Percentiles rank a stretch among this genome's conserved stretches.
phyloP scores from a whole-genome alignment of 2,797 vertebrate genomes.

The Hypotaenidia philippensis region DNA sequence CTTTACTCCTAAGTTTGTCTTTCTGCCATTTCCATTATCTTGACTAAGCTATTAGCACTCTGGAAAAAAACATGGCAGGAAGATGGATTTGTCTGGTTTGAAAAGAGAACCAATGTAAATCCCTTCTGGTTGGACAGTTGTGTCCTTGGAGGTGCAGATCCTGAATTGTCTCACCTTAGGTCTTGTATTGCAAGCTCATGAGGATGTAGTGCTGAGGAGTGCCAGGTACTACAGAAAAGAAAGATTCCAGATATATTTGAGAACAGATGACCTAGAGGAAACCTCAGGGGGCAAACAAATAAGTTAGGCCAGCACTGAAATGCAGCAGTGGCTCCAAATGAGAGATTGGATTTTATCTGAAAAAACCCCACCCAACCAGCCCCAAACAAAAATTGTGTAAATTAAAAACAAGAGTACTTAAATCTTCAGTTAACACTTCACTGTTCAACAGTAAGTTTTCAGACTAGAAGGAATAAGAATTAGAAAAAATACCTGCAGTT shows the following conservation, averaged over 20 bases:
- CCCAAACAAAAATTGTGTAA: neutral
- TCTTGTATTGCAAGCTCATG: neutral
- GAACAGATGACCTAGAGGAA: neutral
- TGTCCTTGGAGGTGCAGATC: neutral
- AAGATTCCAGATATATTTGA: neutral
- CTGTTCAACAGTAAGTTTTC: neutral
- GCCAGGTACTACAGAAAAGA: neutral
- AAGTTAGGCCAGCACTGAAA: neutral
- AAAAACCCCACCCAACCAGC: too few relatives aligned
- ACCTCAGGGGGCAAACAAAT: neutral
- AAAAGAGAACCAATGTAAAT: neutral
- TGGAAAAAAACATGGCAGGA: neutral
- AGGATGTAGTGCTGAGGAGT: neutral
- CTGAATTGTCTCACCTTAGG: neutral
- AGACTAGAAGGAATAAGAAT: neutral
- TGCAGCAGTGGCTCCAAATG: neutral
- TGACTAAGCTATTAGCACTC: neutral
- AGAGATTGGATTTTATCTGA: neutral
- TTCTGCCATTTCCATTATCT: constrained; percentile 6
- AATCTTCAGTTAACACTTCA: neutral
- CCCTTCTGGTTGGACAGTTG: neutral
- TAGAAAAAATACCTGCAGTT: neutral
- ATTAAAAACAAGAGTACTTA: neutral
- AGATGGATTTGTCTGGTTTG: neutral
- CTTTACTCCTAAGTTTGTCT: neutral